Evolutionary conservation across 2,113 vertebrate species (phyloP).

Genomic region (Siniperca knerii): DNA sequence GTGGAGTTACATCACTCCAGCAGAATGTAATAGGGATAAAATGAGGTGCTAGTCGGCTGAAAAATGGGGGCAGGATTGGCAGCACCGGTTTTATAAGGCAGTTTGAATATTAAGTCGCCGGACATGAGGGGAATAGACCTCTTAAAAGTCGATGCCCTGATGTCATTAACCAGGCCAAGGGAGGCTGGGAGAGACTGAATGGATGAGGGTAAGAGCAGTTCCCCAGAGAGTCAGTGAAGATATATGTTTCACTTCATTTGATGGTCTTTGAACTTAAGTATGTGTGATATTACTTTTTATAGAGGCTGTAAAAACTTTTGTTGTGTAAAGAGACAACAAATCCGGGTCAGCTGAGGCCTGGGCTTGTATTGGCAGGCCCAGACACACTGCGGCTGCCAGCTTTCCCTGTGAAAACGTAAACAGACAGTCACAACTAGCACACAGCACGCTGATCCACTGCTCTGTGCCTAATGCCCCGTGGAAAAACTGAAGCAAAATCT

Average conservation of each 20-base stretch:
- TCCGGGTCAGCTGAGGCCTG: slow-evolving; percentile 67
- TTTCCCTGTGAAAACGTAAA: slow-evolving; percentile 73
- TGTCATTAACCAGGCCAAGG: slow-evolving; percentile 64
- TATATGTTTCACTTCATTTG: slow-evolving; percentile 64
- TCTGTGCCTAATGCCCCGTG: slow-evolving; percentile 62
- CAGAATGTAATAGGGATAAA: slow-evolving; percentile 70
- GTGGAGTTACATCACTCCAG: slow-evolving; percentile 49
- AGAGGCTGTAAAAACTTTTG: slow-evolving; percentile 61
- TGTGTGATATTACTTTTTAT: slow-evolving; percentile 67
- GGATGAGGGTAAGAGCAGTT: slow-evolving; percentile 43
- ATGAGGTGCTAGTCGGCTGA: slow-evolving; percentile 63
- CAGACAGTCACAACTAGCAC: slow-evolving; percentile 68
- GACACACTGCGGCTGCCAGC: slow-evolving; percentile 62
- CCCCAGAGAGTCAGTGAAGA: slow-evolving; percentile 54
- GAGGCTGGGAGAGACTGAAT: slow-evolving; percentile 41
- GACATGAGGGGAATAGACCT: slow-evolving; percentile 64
- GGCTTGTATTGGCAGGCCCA: slow-evolving; percentile 67
- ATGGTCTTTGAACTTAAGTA: slow-evolving; percentile 55
- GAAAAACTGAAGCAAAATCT: slow-evolving; percentile 70
- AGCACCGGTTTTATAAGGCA: slow-evolving; percentile 58
- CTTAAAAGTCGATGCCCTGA: slow-evolving; percentile 62
- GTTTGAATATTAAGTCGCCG: slow-evolving; percentile 69
- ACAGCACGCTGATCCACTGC: slow-evolving; percentile 56
- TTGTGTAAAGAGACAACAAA: slow-evolving; percentile 71
- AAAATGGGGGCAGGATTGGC: slow-evolving; percentile 61